A percentile compares a stretch with the other conserved stretches of the same genome.
phyloP scores from a whole-genome alignment of 2,888 invertebrate genomes.

The Sinotaia quadrata region DNA sequence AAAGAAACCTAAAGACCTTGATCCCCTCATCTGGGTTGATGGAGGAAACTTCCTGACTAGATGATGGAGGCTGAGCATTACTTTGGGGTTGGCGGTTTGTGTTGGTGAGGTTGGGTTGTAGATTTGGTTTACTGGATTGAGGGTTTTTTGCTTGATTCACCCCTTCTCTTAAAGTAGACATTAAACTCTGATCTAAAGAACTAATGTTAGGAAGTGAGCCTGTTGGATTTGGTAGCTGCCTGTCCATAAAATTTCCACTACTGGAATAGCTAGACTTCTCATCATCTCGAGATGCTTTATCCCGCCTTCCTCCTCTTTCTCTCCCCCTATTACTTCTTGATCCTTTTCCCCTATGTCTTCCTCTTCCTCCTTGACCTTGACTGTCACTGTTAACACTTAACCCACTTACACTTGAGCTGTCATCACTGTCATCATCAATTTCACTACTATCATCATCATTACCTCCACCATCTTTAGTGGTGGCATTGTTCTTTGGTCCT shows the following conservation, averaged over 20 bases:
- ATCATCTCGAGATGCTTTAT: background rate
- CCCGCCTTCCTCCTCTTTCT: background rate
- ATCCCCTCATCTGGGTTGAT: constrained; percentile 13
- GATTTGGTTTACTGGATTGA: background rate
- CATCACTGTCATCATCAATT: background rate
- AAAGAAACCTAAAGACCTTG: constrained; percentile 8
- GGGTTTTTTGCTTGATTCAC: background rate
- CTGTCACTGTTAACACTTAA: background rate
- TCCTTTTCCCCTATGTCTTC: background rate
- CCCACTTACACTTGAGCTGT: background rate
- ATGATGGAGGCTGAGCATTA: background rate
- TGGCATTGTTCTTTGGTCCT: background rate
- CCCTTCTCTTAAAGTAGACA: background rate
- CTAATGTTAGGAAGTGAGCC: background rate
- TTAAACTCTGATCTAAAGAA: background rate
- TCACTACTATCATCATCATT: background rate
- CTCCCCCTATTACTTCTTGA: background rate
- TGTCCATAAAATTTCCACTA: background rate
- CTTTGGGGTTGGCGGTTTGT: background rate
- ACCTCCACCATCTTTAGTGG: background rate
- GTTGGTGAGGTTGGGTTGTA: background rate
- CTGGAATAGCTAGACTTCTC: too few species aligned
- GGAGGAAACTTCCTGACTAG: background rate
- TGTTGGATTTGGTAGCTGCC: background rate
- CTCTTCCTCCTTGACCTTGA: background rate